Evolutionary conservation across 2,888 invertebrate species (phyloP).

Genomic region (Encarsia formosa): DNA sequence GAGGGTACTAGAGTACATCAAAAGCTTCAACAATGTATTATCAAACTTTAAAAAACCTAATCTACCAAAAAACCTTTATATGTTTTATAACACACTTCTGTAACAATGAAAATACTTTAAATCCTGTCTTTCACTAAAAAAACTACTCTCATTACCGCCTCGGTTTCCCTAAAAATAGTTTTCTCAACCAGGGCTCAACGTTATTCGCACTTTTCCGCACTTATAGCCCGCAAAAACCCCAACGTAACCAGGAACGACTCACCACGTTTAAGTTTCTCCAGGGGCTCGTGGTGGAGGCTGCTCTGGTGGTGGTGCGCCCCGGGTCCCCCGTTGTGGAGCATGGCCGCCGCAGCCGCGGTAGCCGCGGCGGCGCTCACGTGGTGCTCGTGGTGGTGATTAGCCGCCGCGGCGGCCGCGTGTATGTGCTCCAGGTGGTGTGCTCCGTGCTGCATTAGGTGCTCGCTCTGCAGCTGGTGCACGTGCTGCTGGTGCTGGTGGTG

Average conservation of each 20-base stretch:
- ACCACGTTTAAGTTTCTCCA: slow-evolving; percentile 77
- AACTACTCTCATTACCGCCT: no score
- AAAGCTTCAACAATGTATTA: no score
- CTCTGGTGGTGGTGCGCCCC: slow-evolving; percentile 55
- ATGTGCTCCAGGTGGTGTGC: slow-evolving; percentile 45
- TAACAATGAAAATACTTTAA: no score
- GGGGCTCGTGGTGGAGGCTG: slow-evolving; percentile 66
- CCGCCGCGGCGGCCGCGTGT: slow-evolving; percentile 47
- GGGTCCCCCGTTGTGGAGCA: slow-evolving; percentile 62
- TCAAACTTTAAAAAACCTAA: no score
- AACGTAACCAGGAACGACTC: slow-evolving; percentile 51
- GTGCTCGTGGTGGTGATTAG: slow-evolving; percentile 51
- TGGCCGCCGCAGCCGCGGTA: slow-evolving; percentile 44
- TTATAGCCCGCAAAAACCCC: no score
- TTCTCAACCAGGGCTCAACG: no score
- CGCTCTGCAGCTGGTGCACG: slow-evolving; percentile 33
- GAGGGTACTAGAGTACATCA: no score
- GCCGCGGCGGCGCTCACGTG: slow-evolving; percentile 9
- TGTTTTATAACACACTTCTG: no score
- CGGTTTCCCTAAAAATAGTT: no score
- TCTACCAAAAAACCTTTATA: no score
- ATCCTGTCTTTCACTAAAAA: no score
- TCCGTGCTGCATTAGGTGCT: slow-evolving; percentile 42
- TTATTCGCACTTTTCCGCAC: no score
- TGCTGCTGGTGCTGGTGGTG: slow-evolving; percentile 49